Conservation (phyloP, 2,113 vertebrate species). For the Sylvietta virens region DNA sequence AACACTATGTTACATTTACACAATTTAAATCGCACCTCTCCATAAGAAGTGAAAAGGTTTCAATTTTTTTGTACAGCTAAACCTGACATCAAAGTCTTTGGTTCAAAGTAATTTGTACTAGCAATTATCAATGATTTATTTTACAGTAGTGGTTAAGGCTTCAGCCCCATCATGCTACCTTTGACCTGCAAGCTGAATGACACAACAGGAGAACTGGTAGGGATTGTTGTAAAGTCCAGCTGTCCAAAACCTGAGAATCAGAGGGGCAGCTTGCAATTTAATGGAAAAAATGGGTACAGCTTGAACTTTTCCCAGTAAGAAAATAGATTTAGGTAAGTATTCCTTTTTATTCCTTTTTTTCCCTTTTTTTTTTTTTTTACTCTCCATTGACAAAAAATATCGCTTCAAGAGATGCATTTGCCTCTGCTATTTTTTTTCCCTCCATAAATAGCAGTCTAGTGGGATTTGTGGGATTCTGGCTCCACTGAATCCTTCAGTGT, state of each 20-base stretch:
- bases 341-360: too few relatives aligned
- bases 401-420: background rate
- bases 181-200: background rate
- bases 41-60: background rate
- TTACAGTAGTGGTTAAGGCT: background rate
- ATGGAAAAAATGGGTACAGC: background rate
- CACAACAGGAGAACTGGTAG: rapidly evolving
- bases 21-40: background rate
- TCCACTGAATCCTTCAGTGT: background rate
- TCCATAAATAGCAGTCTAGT: background rate
- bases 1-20: background rate
- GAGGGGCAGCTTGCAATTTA: background rate
- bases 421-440: background rate
- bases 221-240: background rate
- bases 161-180: background rate
- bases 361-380: too few relatives aligned
- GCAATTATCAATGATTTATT: background rate
- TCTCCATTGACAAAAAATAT: background rate
- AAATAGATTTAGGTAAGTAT: background rate
- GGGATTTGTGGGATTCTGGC: background rate
- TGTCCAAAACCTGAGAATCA: background rate
- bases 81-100: background rate
- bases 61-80: background rate
- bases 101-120: background rate
- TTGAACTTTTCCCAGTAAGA: background rate